Evolutionary conservation across 1,140 invertebrate species (phyloP), one percentile per base, ranked within the genome.

Genomic region (Drosophila albomicans): DNA sequence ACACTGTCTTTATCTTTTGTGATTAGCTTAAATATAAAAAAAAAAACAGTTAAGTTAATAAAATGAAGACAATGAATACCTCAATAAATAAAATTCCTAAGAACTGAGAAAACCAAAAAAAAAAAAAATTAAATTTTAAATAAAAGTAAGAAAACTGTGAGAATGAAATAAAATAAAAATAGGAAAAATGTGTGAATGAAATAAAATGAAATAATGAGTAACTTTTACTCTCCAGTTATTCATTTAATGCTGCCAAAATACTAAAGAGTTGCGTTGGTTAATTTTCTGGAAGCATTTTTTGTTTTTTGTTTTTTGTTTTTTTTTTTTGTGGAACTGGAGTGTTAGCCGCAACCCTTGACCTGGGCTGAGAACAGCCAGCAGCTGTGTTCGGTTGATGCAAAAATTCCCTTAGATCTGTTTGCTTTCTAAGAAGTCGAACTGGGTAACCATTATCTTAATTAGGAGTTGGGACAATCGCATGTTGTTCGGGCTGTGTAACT

Each of bases 391-490:
- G 46, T 20, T 48, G 16, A 48, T 16, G 15, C 15, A 5, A 15
- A 16, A 48, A 48, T 16, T 28, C 49, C 49, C 20, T 13, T 52
- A 28, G 25, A 52, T 52, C 49, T 28, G 20, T 51, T 25, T 28
- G 20, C 13, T 7, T n/a, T 48, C 13, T 35, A 49, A 35, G 13
- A 2, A 32, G 43, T 15, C 10, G 16, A 51, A 63, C 45, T 25
- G 38, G 35, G 15, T 15, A 15, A 32, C 41, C 49, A 71, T 64
- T 56, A 64, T 20, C n/a, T 30, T 56, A 56, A 56, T 70, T 70
- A 64, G 32, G 5, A 52, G 57, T 38, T 25, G 30, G 30, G 15
- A 49, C 16, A 51, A 13, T 35, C 48, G 38, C 38, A 28, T 54
- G 6, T 11, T 45, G 7, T 3, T n/a, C 13, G 3, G n/a, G 41